Conservation (phyloP, 2,888 invertebrate species). For the Orchesellides sinensis region DNA sequence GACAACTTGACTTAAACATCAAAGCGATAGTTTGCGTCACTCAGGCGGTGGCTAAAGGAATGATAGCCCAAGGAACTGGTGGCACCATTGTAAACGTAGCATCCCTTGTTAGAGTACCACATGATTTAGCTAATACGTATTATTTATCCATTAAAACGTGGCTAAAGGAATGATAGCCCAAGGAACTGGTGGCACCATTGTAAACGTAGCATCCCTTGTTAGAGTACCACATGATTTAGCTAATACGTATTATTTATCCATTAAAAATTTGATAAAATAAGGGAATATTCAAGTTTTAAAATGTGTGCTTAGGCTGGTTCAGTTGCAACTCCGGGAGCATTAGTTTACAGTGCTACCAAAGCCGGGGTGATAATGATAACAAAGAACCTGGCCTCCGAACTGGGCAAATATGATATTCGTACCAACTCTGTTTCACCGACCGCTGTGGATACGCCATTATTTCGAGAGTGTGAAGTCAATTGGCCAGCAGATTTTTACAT, state of each 20-base stretch:
- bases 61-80: constrained; percentile 5
- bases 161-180: constrained; percentile 18
- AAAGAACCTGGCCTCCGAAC: background rate
- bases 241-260: background rate
- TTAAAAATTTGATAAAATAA: background rate
- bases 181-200: constrained; percentile 13
- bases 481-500: background rate
- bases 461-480: background rate
- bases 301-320: background rate
- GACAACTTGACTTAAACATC: background rate
- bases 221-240: too few species aligned
- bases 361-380: constrained; percentile 7
- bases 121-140: too few species aligned
- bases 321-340: background rate
- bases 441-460: constrained; percentile 3
- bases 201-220: constrained; percentile 4
- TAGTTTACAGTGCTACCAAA: constrained; percentile 5
- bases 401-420: constrained; percentile 15
- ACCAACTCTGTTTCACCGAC: constrained; percentile 8
- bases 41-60: constrained; percentile 28
- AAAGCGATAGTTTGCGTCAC: background rate
- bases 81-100: constrained; percentile 15
- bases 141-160: background rate
- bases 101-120: background rate
- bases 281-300: background rate